Conservation (phyloP, 2,797 vertebrate species). For the Microctenopoma steveboyesi region DNA sequence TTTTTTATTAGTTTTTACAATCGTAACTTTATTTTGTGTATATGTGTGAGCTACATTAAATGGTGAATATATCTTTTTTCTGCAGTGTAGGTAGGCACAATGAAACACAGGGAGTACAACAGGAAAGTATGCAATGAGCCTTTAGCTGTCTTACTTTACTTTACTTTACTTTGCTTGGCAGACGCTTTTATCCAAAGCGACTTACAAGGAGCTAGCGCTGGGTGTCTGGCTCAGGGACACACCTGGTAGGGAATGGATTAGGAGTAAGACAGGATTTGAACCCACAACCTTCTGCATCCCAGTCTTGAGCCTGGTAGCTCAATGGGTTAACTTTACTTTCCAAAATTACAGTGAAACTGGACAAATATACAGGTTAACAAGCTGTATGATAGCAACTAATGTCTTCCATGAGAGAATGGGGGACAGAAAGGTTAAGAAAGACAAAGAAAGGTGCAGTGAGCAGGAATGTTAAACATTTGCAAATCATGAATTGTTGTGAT, state of each 20-base stretch:
- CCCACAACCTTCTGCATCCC: too few relatives aligned
- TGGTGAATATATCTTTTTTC: not conserved
- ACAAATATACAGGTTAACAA: conserved; percentile 37
- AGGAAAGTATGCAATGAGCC: not conserved
- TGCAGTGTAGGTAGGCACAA: not conserved
- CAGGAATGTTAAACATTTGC: not conserved
- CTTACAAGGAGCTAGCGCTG: too few relatives aligned
- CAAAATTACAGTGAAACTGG: too few relatives aligned
- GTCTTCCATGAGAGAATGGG: conserved; percentile 14
- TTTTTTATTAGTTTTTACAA: conserved; percentile 6
- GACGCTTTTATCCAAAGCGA: too few relatives aligned
- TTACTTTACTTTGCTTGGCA: too few relatives aligned
- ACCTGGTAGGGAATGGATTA: too few relatives aligned
- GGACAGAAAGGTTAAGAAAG: not conserved
- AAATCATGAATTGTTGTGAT: not conserved
- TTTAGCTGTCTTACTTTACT: not conserved
- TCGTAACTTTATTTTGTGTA: not conserved
- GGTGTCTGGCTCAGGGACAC: too few relatives aligned
- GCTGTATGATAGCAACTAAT: conserved; percentile 8
- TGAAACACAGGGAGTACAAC: not conserved
- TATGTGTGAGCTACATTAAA: not conserved
- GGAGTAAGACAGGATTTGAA: too few relatives aligned
- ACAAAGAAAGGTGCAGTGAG: not conserved
- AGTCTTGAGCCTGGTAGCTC: too few relatives aligned
- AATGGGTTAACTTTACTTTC: not conserved